Conservation (phyloP, 2,888 invertebrate genomes). For the Nephrotoma guestfalica region DNA sequence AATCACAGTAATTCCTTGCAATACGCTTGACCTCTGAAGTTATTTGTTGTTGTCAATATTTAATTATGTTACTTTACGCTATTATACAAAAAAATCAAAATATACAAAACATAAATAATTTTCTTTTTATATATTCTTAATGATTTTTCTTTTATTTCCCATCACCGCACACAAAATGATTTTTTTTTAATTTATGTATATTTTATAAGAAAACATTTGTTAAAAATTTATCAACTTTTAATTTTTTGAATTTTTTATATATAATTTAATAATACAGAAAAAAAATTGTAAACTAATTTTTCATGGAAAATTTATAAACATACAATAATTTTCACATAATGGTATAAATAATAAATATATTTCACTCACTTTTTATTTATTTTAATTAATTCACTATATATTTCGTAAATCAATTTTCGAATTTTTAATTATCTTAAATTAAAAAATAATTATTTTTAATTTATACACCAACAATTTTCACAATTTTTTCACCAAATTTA, state of each 20-base stretch:
- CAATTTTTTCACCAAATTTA: neutral
- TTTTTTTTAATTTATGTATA: neutral
- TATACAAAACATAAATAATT: neutral
- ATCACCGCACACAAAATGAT: neutral
- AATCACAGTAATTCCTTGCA: neutral
- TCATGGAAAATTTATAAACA: neutral
- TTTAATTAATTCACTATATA: neutral
- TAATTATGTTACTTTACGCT: neutral
- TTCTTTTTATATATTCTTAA: neutral
- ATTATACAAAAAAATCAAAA: neutral
- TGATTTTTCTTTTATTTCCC: neutral
- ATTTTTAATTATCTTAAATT: neutral
- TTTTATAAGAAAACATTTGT: neutral
- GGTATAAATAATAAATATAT: neutral
- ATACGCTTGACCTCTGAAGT: neutral
- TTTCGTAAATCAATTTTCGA: neutral
- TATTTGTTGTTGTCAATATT: neutral
- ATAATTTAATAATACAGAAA: neutral
- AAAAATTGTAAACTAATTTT: neutral
- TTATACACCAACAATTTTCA: neutral
- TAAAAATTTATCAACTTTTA: neutral
- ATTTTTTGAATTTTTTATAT: neutral
- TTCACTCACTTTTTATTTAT: neutral
- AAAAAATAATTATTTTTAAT: neutral
- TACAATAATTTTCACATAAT: neutral